These are phyloP conservation scores for Aplysia californica DNA, from an alignment of 1,140 invertebrate species.

Conservation along the genomic window DNA sequence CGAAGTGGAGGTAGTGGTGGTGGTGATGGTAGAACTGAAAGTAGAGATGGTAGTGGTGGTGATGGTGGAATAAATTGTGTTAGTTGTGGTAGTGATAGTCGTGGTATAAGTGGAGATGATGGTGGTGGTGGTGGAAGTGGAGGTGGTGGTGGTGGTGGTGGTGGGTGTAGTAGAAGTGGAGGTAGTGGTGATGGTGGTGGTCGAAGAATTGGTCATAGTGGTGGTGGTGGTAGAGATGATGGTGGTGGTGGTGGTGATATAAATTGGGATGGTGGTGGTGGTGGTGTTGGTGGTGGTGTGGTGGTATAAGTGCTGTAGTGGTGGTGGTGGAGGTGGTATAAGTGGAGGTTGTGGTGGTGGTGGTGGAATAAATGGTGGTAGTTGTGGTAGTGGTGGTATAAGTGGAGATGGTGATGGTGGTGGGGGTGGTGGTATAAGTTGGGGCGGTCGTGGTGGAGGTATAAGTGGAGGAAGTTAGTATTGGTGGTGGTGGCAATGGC, in stretches of 20 bases:
- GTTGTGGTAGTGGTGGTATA: neutral
- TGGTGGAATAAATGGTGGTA: neutral
- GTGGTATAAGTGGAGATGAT: neutral
- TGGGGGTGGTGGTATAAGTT: neutral
- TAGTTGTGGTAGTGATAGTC: neutral
- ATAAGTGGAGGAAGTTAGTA: slow-evolving; percentile 1
- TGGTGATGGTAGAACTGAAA: neutral
- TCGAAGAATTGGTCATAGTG: neutral
- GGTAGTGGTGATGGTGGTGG: neutral
- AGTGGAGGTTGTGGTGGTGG: neutral
- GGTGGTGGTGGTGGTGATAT: neutral
- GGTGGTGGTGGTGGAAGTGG: neutral
- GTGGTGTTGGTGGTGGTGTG: neutral
- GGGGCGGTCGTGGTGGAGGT: neutral
- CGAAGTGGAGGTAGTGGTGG: neutral
- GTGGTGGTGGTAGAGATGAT: neutral
- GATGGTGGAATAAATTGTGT: neutral
- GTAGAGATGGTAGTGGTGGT: neutral
- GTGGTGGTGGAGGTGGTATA: neutral
- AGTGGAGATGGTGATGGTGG: neutral
- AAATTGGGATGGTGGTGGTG: neutral
- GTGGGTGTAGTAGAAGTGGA: neutral
- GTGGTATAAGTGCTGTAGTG: neutral
- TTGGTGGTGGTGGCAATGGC: neutral
- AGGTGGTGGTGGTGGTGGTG: neutral